A percentile compares a stretch with the other conserved stretches of the same genome.
phyloP scores from a whole-genome alignment of 2,888 invertebrate species.

The Lasioglossum figueresi region DNA sequence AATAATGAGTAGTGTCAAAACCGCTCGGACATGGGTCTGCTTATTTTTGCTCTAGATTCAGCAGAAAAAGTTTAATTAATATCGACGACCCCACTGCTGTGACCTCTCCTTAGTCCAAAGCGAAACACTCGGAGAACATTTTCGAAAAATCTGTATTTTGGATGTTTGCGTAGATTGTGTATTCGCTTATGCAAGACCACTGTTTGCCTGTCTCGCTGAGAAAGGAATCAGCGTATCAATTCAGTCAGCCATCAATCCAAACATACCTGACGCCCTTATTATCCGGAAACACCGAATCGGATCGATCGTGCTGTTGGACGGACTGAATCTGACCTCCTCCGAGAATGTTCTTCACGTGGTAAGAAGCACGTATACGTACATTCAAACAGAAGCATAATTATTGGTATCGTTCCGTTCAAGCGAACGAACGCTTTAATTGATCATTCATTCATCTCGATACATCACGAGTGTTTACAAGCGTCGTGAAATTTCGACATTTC shows the following conservation, averaged over 20 bases:
- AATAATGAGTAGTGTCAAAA: too few relatives aligned
- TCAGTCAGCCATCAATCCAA: conserved; percentile 76
- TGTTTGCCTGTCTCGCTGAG: conserved; percentile 76
- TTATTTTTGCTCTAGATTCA: too few relatives aligned
- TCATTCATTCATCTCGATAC: neutral
- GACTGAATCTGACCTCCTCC: conserved; percentile 75
- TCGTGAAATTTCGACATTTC: neutral
- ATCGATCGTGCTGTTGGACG: conserved; percentile 79
- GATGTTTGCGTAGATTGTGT: conserved; percentile 65
- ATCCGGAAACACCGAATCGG: conserved; percentile 78
- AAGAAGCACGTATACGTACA: conserved; percentile 4
- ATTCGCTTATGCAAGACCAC: conserved; percentile 73
- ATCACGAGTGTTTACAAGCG: neutral
- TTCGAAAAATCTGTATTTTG: neutral
- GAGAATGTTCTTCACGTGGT: conserved; percentile 80
- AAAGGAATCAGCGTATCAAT: conserved; percentile 77
- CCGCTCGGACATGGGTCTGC: too few relatives aligned
- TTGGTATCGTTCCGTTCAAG: neutral
- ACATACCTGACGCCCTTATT: conserved; percentile 75
- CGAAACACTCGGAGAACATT: neutral
- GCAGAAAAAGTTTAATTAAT: too few relatives aligned
- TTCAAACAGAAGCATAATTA: neutral
- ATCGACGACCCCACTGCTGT: too few relatives aligned
- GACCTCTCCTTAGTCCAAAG: neutral
- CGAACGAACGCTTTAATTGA: neutral